Evolutionary conservation across 2,888 invertebrate species (phyloP).

Genomic region (Oscheius sp.): DNA sequence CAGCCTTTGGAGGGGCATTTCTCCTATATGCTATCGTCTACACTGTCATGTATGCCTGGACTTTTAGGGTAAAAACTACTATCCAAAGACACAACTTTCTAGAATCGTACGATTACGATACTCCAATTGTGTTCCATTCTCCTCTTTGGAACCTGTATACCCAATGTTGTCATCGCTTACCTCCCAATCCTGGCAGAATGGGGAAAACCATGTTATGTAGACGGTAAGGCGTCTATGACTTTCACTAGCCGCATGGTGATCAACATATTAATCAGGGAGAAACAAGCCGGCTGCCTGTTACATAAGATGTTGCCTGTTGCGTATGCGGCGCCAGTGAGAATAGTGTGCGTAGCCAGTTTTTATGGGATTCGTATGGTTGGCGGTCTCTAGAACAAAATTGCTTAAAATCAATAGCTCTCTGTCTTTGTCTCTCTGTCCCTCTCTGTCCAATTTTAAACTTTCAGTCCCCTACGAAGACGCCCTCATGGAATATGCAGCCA

Average conservation of each 20-base stretch:
- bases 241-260: no score
- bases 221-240: background rate
- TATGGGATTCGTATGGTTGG: background rate
- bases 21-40: constrained; percentile 1
- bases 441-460: background rate
- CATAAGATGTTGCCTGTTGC: constrained; percentile 8
- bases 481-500: constrained; percentile 5
- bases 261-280: background rate
- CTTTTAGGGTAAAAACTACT: background rate
- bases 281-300: background rate
- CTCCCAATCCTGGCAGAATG: background rate
- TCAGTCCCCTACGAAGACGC: constrained; percentile 14
- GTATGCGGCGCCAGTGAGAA: background rate
- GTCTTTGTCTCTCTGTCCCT: background rate
- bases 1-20: background rate
- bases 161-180: background rate
- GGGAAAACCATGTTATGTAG: constrained; percentile 17
- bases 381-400: no score
- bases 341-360: background rate
- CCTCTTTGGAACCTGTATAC: constrained; percentile 1
- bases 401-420: no score
- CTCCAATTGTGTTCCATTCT: background rate
- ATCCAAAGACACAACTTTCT: background rate
- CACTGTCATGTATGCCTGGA: background rate
- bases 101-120: background rate